Conservation (phyloP, 2,797 vertebrate genomes). For the Ambastaia sidthimunki region DNA sequence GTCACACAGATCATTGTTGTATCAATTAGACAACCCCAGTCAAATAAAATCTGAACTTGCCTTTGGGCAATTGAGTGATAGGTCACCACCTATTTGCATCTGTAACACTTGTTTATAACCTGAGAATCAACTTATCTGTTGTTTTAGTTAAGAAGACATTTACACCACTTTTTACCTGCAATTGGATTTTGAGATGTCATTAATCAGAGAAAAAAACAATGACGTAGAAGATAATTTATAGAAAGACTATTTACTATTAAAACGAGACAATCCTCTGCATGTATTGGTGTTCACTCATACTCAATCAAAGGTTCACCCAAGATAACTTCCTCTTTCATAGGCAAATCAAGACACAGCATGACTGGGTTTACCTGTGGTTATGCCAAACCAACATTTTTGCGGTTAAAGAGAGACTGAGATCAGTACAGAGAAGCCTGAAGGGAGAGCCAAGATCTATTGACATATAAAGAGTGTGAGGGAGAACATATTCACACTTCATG, state of each 20-base stretch:
- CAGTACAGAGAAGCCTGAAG: constrained; percentile 31
- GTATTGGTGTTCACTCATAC: constrained; percentile 12
- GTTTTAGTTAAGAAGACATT: not conserved
- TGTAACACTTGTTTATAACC: constrained; percentile 46
- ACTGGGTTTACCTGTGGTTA: constrained; percentile 49
- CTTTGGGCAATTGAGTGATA: constrained; percentile 46
- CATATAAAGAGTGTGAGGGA: constrained; percentile 22
- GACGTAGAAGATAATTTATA: not conserved
- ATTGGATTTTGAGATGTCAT: not conserved
- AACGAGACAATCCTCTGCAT: not conserved
- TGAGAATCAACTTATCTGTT: constrained; percentile 22
- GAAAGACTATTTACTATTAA: not conserved
- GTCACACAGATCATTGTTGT: constrained; percentile 38
- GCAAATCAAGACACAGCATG: constrained; percentile 50
- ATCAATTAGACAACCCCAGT: constrained; percentile 48
- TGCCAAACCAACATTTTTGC: constrained; percentile 36
- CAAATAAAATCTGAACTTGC: constrained; percentile 39
- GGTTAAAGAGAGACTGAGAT: constrained; percentile 42
- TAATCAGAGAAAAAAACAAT: not conserved
- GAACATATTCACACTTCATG: not conserved
- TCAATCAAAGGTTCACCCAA: constrained; percentile 37
- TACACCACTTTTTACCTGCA: not conserved
- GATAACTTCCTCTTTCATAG: constrained; percentile 40
- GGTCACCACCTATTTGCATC: constrained; percentile 49
- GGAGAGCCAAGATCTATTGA: constrained; percentile 17